Conservation (phyloP, 1,140 invertebrate genomes). For the Drosophila littoralis region DNA sequence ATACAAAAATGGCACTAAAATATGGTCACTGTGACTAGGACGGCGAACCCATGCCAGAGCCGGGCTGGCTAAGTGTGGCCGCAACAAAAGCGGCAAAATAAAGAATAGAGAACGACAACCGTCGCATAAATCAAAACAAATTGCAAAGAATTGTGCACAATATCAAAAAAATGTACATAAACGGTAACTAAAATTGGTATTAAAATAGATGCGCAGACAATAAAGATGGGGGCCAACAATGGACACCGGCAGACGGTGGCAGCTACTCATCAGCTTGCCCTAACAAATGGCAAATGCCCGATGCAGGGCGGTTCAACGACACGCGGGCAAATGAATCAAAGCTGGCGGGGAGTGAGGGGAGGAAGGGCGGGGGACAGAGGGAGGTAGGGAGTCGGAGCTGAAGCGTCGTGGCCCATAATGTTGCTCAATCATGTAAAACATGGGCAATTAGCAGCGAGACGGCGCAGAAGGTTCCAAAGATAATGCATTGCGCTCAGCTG, state of each 20-base stretch:
- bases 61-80: slow-evolving; percentile 6
- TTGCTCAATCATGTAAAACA: slow-evolving; percentile 63
- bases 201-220: slow-evolving; percentile 47
- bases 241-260: slow-evolving; percentile 10
- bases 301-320: background rate
- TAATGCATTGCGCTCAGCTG: slow-evolving; percentile 41
- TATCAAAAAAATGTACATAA: slow-evolving; percentile 25
- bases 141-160: slow-evolving; percentile 45
- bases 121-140: slow-evolving; percentile 71
- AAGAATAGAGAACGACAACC: slow-evolving; percentile 32
- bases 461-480: slow-evolving; percentile 34
- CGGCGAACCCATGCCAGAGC: slow-evolving; percentile 52
- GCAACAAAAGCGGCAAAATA: slow-evolving; percentile 10
- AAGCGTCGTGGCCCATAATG: no score
- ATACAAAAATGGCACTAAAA: slow-evolving; percentile 50
- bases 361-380: background rate
- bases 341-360: background rate
- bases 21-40: slow-evolving; percentile 56
- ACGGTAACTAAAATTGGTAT: slow-evolving; percentile 46
- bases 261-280: slow-evolving; percentile 17
- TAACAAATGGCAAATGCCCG: slow-evolving; percentile 4
- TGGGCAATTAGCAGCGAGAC: slow-evolving; percentile 68
- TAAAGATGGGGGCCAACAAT: slow-evolving; percentile 28
- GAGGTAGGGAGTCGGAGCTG: background rate
- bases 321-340: slow-evolving; percentile 26